Base-by-base conservation (phyloP, 2,797 vertebrate genomes). In the Tapirus indicus region DNA sequence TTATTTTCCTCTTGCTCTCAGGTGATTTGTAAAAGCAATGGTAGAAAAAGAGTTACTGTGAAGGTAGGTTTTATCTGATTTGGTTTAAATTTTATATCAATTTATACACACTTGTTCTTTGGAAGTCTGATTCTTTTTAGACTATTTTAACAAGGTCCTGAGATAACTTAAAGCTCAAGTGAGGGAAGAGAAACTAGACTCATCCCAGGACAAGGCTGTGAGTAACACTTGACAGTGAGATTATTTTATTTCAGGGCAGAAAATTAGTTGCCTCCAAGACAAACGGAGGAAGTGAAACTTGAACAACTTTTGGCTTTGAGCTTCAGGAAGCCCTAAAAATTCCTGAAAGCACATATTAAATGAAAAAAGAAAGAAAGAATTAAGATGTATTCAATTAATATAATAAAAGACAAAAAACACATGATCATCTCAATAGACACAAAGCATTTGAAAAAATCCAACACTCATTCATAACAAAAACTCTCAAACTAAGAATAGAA, bases 281-380 rank as follows among this genome's bases (percentile, higher is more conserved):
- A 94, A 93, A 91, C 12, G 79, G 49, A 90, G 82, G 80, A 97
- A 98, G 80, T 92, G 25, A 97, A 94, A 97, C 58, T 96, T 95
- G 52, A 91, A 88, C 92, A 83, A 75, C 49, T 79, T 92, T 94
- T 90, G 74, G 47, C 84, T 97, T 95, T 97, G 91, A 95, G 96
- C 41, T 96, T 95, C 54, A 95, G 92, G 85, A 98, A 95, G 54
- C 47, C 82, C 88, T 91, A 90, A 93, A 95, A 92, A 91, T 97
- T 95, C 94, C 88, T 91, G 64, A 97, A 97, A 92, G 64, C 2
- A 56, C 14, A 41, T 79, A 86, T 92, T 77, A 66, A 93, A 27
- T 74, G 11, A 32, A 35, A 35, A 74, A 68, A 32, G 77, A 95
- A 87, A 62, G 10, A 93, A 89, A 38, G 17, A 82, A 74, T 35